Percentiles rank a stretch among this genome's conserved stretches.
These are phyloP conservation scores for Cactoblastis cactorum DNA, from an alignment of 2,888 invertebrate species.

Conservation along the genomic window DNA sequence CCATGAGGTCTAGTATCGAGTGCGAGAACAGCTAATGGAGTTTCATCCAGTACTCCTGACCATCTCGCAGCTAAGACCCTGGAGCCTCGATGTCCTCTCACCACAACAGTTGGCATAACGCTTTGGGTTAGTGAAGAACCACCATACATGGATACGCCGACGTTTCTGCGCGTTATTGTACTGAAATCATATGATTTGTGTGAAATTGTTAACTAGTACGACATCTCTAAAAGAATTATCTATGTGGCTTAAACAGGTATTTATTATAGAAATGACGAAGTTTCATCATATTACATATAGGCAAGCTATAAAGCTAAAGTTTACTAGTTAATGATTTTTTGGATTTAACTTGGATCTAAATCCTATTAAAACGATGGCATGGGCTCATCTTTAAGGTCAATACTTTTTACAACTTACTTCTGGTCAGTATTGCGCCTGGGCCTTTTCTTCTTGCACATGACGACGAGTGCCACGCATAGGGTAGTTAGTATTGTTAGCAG, in stretches of 20 bases:
- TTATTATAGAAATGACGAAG: too few relatives aligned
- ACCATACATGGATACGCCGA: slow-evolving; percentile 72
- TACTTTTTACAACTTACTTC: slow-evolving; percentile 47
- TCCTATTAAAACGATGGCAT: too few relatives aligned
- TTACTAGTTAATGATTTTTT: too few relatives aligned
- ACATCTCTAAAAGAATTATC: neutral
- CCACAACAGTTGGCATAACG: slow-evolving; percentile 63
- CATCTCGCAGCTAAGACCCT: slow-evolving; percentile 68
- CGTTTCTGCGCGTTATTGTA: slow-evolving; percentile 59
- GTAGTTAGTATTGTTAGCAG: slow-evolving; percentile 69
- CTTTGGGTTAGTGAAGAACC: slow-evolving; percentile 47
- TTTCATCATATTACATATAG: too few relatives aligned
- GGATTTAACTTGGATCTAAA: too few relatives aligned
- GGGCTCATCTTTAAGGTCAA: too few relatives aligned
- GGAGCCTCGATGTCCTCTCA: slow-evolving; percentile 65
- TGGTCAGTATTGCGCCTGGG: slow-evolving; percentile 56
- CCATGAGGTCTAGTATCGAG: slow-evolving; percentile 66
- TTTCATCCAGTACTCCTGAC: slow-evolving; percentile 69
- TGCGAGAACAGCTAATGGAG: slow-evolving; percentile 66
- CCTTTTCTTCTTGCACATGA: slow-evolving; percentile 68
- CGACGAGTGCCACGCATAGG: slow-evolving; percentile 63
- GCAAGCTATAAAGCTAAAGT: too few relatives aligned
- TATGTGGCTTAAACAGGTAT: too few relatives aligned
- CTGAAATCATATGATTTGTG: slow-evolving; percentile 32
- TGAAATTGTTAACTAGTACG: neutral